phyloP scores from a whole-genome alignment of 2,113 vertebrate genomes.

The Mustelus asterias region DNA sequence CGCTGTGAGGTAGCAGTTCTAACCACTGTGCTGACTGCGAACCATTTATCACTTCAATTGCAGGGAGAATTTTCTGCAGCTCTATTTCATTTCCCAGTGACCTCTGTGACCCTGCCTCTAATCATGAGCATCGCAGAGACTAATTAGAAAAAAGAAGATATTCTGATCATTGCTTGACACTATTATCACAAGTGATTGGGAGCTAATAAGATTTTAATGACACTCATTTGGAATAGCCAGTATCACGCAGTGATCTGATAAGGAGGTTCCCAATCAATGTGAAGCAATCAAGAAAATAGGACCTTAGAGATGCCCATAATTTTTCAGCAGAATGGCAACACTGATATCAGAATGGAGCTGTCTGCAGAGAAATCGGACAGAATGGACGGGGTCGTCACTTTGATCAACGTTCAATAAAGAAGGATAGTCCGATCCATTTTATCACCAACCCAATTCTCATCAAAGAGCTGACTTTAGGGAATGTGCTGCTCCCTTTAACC shows the following conservation, averaged over 20 bases:
- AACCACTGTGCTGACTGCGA: background rate
- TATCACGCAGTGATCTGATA: background rate
- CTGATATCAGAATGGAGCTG: background rate
- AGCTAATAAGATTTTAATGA: constrained; percentile 24
- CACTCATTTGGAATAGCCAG: background rate
- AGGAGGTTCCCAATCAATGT: background rate
- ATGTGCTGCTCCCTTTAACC: background rate
- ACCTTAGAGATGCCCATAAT: background rate
- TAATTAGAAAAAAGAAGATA: constrained; percentile 4
- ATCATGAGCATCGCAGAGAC: background rate
- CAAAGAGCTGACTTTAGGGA: background rate
- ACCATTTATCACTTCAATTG: too few relatives aligned
- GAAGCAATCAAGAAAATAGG: background rate
- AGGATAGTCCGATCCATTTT: too few relatives aligned
- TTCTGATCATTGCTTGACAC: background rate
- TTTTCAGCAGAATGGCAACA: background rate
- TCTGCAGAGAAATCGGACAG: background rate
- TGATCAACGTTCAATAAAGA: too few relatives aligned
- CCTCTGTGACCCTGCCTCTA: background rate
- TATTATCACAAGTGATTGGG: constrained; percentile 12
- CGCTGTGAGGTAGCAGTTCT: too few relatives aligned
- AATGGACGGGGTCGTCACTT: too few relatives aligned
- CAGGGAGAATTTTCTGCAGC: too few relatives aligned
- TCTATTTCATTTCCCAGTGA: background rate
- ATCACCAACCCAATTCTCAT: background rate